phyloP scores from a whole-genome alignment of 1,140 invertebrate genomes.

The Harlomillsia oculata region DNA sequence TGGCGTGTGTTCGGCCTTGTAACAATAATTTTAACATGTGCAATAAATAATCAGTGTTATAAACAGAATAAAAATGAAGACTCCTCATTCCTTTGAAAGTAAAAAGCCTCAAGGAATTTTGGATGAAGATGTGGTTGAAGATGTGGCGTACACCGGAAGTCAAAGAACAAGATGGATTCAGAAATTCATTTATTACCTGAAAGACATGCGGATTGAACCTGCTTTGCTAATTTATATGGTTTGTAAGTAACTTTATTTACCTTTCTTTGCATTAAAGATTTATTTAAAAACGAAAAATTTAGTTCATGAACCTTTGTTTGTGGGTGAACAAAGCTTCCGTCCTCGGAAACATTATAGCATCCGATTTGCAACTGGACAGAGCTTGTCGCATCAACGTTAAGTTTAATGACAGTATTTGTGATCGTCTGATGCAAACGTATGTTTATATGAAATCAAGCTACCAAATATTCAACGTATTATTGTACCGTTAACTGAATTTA shows the following conservation, averaged over 20 bases:
- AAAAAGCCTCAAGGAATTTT: neutral
- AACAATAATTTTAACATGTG: too few relatives aligned
- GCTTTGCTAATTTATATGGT: slow-evolving; percentile 16
- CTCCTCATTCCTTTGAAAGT: neutral
- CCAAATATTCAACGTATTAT: neutral
- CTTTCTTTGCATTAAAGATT: too few relatives aligned
- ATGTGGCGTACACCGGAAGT: neutral
- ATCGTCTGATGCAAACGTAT: slow-evolving; percentile 45
- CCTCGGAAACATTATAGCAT: slow-evolving; percentile 34
- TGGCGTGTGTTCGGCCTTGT: too few relatives aligned
- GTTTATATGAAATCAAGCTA: neutral
- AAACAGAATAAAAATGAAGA: too few relatives aligned
- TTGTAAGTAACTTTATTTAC: too few relatives aligned
- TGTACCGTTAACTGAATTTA: neutral
- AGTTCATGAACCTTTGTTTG: slow-evolving; percentile 15
- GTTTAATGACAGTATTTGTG: slow-evolving; percentile 59
- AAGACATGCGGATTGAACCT: slow-evolving; percentile 11
- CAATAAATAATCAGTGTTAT: too few relatives aligned
- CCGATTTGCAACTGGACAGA: slow-evolving; percentile 66
- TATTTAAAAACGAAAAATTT: too few relatives aligned
- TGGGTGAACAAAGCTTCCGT: slow-evolving; percentile 28
- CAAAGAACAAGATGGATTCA: neutral
- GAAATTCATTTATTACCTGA: too few relatives aligned
- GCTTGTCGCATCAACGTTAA: slow-evolving; percentile 68
- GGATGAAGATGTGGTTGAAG: too few relatives aligned